Evolutionary conservation across 2,888 invertebrate genomes (phyloP).

Genomic region (Eupithecia pulchellata): DNA sequence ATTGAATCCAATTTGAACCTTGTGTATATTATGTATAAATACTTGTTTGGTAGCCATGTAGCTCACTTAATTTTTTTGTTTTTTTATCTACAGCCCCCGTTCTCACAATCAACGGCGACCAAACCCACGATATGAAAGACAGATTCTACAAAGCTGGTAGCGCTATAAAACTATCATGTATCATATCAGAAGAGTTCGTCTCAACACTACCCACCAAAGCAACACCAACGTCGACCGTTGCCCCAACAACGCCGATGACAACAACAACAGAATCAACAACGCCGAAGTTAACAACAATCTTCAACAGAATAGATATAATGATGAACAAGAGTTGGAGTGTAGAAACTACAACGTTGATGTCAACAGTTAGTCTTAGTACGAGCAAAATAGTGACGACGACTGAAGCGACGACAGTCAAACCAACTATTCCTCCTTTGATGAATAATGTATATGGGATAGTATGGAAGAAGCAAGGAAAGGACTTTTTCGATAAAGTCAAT

Average conservation of each 20-base stretch:
- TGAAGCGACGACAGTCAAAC: constrained; percentile 56
- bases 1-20: background rate
- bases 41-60: too few relatives aligned
- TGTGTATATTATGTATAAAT: background rate
- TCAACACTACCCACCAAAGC: constrained; percentile 64
- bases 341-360: constrained; percentile 76
- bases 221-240: constrained; percentile 58
- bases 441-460: constrained; percentile 79
- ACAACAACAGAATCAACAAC: constrained; percentile 75
- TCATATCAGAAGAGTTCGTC: constrained; percentile 78
- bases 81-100: constrained; percentile 87
- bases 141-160: constrained; percentile 91
- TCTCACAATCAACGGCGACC: constrained; percentile 89
- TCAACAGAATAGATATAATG: constrained; percentile 81
- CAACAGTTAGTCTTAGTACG: constrained; percentile 78
- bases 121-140: constrained; percentile 88
- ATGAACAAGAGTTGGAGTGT: constrained; percentile 84
- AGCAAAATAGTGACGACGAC: constrained; percentile 62
- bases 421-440: constrained; percentile 63
- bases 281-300: constrained; percentile 74
- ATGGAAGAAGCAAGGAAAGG: constrained; percentile 81
- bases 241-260: constrained; percentile 62
- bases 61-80: background rate
- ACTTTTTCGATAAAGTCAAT: constrained; percentile 71
- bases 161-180: constrained; percentile 88